These are phyloP conservation scores for Schizopygopsis pylzovi DNA, from an alignment of 2,797 vertebrate genomes.

Conservation along the genomic window DNA sequence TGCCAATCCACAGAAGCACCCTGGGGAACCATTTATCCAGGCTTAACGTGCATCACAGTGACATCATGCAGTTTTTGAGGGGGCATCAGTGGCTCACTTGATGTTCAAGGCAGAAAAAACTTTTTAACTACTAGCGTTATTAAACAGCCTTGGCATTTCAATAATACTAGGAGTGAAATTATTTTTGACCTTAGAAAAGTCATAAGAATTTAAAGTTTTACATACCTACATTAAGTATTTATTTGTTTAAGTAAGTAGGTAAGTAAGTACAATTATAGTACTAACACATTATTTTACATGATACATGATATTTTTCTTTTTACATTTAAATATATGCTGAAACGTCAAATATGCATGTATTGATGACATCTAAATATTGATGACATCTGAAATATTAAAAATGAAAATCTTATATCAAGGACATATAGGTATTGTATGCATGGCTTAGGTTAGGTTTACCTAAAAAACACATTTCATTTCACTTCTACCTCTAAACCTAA, in stretches of 20 bases:
- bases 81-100: neutral
- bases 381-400: neutral
- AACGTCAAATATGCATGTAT: neutral
- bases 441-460: neutral
- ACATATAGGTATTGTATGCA: no score
- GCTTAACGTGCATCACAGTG: neutral
- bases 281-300: no score
- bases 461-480: neutral
- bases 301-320: neutral
- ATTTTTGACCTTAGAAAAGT: neutral
- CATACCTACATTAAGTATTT: no score
- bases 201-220: neutral
- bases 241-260: no score
- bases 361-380: neutral
- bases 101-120: neutral
- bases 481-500: neutral
- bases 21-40: slow-evolving; percentile 10
- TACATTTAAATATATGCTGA: neutral
- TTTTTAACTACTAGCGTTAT: neutral
- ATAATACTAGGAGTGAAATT: neutral
- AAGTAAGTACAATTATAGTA: no score
- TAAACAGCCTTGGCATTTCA: neutral
- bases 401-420: no score
- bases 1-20: neutral
- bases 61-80: neutral